These are phyloP conservation scores for Forbesichthys papilliferus DNA, from an alignment of 2,113 vertebrate species.

Conservation along the genomic window DNA sequence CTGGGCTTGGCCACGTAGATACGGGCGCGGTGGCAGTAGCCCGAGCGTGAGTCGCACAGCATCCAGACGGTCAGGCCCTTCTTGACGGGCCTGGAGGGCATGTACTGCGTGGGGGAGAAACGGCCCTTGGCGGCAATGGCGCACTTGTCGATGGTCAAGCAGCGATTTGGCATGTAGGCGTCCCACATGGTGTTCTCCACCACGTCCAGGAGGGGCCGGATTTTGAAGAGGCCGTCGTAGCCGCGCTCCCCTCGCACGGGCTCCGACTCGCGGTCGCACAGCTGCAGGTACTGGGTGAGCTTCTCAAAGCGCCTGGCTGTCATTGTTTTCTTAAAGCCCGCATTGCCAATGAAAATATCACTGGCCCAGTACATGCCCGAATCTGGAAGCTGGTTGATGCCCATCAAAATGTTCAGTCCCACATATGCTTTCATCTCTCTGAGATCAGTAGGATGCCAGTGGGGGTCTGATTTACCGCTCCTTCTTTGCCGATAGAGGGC, in stretches of 20 bases:
- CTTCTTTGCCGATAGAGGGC: conserved; percentile 83
- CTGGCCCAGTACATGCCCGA: conserved; percentile 83
- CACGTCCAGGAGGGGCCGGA: conserved; percentile 78
- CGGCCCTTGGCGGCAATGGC: conserved; percentile 74
- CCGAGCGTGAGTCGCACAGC: conserved; percentile 81
- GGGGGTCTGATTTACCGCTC: conserved; percentile 79
- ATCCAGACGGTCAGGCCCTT: conserved; percentile 82
- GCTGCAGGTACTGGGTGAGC: conserved; percentile 80
- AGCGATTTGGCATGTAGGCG: conserved; percentile 77
- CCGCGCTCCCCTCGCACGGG: conserved; percentile 75
- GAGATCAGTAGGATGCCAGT: conserved; percentile 81
- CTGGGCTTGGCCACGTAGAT: conserved; percentile 72
- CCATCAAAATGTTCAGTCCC: conserved; percentile 82
- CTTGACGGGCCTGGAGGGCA: conserved; percentile 79
- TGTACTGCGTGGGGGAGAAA: conserved; percentile 77
- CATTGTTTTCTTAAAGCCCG: conserved; percentile 83
- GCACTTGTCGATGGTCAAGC: conserved; percentile 78
- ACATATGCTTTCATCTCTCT: conserved; percentile 81
- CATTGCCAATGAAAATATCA: conserved; percentile 82
- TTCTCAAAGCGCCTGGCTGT: conserved; percentile 80
- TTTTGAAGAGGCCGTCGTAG: conserved; percentile 81
- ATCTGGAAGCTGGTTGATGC: conserved; percentile 83
- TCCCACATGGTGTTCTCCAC: conserved; percentile 82
- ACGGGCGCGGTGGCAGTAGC: conserved; percentile 79
- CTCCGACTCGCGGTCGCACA: conserved; percentile 77